Conservation (phyloP, 2,113 vertebrate species). For the Girardinichthys multiradiatus region DNA sequence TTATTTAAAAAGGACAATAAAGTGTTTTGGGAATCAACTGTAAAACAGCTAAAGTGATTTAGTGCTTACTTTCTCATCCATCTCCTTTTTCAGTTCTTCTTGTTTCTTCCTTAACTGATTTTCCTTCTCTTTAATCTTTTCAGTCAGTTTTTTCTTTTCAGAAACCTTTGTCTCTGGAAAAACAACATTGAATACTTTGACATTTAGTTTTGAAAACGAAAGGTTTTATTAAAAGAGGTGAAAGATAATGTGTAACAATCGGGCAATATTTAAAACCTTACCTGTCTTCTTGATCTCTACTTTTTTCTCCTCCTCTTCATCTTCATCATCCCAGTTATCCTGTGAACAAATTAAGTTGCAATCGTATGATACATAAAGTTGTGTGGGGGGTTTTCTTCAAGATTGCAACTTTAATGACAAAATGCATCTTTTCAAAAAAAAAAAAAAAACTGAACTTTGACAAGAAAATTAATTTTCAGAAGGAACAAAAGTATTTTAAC, state of each 20-base stretch:
- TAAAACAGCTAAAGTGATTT: too few species aligned
- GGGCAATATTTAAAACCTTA: constrained; percentile 1
- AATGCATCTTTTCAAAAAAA: too few species aligned
- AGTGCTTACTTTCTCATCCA: constrained; percentile 80
- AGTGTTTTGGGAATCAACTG: too few species aligned
- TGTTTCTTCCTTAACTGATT: constrained; percentile 90
- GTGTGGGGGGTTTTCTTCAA: too few species aligned
- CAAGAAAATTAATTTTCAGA: too few species aligned
- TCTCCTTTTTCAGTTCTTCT: constrained; percentile 76
- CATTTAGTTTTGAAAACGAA: neutral
- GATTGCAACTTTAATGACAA: too few species aligned
- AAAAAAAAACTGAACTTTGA: too few species aligned
- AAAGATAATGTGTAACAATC: neutral
- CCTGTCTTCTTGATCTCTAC: constrained; percentile 49
- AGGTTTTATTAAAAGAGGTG: neutral
- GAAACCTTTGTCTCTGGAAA: constrained; percentile 86
- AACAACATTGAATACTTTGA: neutral
- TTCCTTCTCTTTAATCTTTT: constrained; percentile 98
- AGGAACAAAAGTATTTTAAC: too few species aligned
- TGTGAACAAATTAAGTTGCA: constrained; percentile 46
- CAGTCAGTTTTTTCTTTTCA: constrained; percentile 96
- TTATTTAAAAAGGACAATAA: neutral
- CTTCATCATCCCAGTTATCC: constrained; percentile 99
- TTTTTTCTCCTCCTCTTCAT: constrained; percentile 75
- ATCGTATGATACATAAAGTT: neutral